These are phyloP conservation scores for Mythimna albipuncta DNA, from an alignment of 2,888 invertebrate species.

Conservation along the genomic window DNA sequence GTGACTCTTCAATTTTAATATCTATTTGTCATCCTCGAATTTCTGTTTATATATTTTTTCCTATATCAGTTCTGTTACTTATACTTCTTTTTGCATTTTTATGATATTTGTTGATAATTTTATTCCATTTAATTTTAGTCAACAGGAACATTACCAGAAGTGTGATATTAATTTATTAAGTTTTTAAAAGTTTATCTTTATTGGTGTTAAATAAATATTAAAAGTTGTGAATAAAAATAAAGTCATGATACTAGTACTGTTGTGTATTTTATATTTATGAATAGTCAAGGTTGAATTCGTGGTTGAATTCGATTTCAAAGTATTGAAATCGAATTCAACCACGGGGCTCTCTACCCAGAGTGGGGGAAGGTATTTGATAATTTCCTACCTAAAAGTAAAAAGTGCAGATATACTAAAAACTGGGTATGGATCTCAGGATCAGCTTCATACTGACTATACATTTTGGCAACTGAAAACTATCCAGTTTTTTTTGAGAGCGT, in stretches of 20 bases:
- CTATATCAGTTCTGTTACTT: conserved; percentile 93
- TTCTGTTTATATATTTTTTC: conserved; percentile 95
- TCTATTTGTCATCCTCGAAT: conserved; percentile 95
- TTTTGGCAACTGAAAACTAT: too few species aligned
- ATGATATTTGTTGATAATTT: conserved; percentile 88
- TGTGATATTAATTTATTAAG: conserved; percentile 88
- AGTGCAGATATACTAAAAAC: too few species aligned
- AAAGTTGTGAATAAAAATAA: conserved; percentile 30
- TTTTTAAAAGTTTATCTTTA: conserved; percentile 57
- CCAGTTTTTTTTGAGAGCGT: too few species aligned
- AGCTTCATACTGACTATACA: too few species aligned
- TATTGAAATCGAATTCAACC: too few species aligned
- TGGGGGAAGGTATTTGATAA: too few species aligned
- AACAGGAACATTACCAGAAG: conserved; percentile 85
- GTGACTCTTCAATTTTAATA: conserved; percentile 93
- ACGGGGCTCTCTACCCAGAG: too few species aligned
- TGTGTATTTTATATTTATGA: not conserved
- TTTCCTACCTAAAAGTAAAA: too few species aligned
- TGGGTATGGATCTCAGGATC: too few species aligned
- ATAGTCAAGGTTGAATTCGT: too few species aligned
- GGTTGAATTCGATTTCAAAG: too few species aligned
- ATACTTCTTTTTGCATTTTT: conserved; percentile 96
- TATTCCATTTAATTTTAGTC: conserved; percentile 79
- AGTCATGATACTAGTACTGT: not conserved
- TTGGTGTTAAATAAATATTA: conserved; percentile 52